Conservation (phyloP, 2,888 invertebrate genomes). For the Leptopilina drosophilae region DNA sequence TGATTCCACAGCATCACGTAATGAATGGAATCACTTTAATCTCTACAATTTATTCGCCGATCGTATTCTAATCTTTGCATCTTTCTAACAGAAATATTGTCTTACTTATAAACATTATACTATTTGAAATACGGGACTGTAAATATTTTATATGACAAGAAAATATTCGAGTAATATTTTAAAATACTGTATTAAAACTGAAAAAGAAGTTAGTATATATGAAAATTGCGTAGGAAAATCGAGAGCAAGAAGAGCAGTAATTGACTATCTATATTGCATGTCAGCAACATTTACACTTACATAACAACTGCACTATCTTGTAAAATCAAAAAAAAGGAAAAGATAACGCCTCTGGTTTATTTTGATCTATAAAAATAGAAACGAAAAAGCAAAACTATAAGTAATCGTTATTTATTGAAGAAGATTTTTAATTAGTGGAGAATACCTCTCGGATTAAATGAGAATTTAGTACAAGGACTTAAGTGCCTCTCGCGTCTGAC, state of each 20-base stretch:
- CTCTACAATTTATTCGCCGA: conserved; percentile 28
- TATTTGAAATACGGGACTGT: background rate
- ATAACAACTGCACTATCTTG: conserved; percentile 18
- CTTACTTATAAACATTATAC: conserved; percentile 7
- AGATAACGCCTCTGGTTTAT: background rate
- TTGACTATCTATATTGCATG: background rate
- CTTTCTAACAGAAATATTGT: conserved; percentile 20
- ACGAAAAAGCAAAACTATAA: background rate
- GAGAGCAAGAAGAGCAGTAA: conserved; percentile 12
- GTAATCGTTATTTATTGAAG: background rate
- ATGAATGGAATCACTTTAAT: conserved; percentile 38
- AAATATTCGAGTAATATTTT: conserved; percentile 1
- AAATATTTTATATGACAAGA: background rate
- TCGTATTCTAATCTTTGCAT: conserved; percentile 35
- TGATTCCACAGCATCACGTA: conserved; percentile 7
- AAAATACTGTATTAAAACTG: too few species aligned
- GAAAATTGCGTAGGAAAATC: conserved; percentile 5
- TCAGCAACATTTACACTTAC: conserved; percentile 27
- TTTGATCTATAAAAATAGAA: background rate
- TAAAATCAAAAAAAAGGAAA: background rate
- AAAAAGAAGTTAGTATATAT: background rate
- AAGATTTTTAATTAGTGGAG: conserved; percentile 5
- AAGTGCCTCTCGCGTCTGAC: conserved; percentile 2
- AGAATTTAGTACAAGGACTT: conserved; percentile 9
- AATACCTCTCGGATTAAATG: background rate